Percentiles rank a stretch among this genome's conserved stretches.
Evolutionary conservation across 2,113 vertebrate species (phyloP).

Genomic region (Pseudorhombus dupliciocellatus): DNA sequence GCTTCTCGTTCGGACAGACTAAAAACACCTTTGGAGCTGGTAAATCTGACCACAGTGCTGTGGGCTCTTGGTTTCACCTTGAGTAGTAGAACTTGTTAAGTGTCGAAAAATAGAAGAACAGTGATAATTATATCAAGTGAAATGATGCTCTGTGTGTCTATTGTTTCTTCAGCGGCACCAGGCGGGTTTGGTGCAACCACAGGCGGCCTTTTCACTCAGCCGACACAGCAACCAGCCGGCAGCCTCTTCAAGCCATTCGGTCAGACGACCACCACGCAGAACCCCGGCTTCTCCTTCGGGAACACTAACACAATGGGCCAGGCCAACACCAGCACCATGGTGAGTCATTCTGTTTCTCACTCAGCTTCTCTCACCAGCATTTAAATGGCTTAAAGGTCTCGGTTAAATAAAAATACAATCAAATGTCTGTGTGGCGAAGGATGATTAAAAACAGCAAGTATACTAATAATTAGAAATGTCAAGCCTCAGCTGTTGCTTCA

Average conservation of each 20-base stretch:
- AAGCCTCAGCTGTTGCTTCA: neutral
- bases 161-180: constrained; percentile 61
- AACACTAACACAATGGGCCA: constrained; percentile 88
- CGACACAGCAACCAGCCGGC: constrained; percentile 56
- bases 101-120: too few species aligned
- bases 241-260: constrained; percentile 95
- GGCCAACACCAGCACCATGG: constrained; percentile 90
- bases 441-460: neutral
- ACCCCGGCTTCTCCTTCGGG: constrained; percentile 89
- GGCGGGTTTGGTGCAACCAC: constrained; percentile 87
- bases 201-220: constrained; percentile 87
- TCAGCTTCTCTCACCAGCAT: neutral
- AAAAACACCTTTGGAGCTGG: constrained; percentile 91
- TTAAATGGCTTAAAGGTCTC: neutral
- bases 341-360: constrained; percentile 49
- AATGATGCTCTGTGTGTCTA: neutral
- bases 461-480: neutral
- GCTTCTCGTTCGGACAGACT: constrained; percentile 89
- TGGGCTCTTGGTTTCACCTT: too few species aligned
- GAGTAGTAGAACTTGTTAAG: neutral
- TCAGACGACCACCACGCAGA: constrained; percentile 87
- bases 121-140: neutral
- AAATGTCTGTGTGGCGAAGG: too few species aligned
- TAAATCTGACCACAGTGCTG: constrained; percentile 39
- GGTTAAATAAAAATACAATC: too few species aligned